A percentile compares a stretch with the other conserved stretches of the same genome.
Conservation (phyloP, 1,140 invertebrate genomes). For the Bombyx mandarina region DNA sequence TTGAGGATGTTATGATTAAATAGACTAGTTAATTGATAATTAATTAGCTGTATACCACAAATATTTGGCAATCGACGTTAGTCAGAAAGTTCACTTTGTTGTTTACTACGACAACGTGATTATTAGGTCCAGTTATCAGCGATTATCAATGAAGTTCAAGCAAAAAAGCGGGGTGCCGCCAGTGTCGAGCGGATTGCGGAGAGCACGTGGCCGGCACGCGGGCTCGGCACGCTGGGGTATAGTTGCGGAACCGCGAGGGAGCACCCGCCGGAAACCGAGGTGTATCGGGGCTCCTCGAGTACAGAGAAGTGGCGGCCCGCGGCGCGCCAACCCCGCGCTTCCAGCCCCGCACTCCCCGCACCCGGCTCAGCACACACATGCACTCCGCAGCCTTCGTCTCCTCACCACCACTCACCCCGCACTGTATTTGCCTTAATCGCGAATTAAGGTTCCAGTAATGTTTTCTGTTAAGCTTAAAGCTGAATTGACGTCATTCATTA, state of each 20-base stretch:
- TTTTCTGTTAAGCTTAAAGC: slow-evolving; percentile 60
- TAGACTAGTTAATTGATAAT: no score
- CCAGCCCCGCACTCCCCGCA: slow-evolving; percentile 24
- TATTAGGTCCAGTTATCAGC: no score
- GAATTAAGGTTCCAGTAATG: slow-evolving; percentile 66
- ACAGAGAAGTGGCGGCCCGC: slow-evolving; percentile 64
- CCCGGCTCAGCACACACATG: slow-evolving; percentile 48
- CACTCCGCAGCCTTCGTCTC: slow-evolving; percentile 57
- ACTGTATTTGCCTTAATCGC: slow-evolving; percentile 69
- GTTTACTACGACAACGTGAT: no score
- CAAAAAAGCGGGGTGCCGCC: slow-evolving; percentile 38
- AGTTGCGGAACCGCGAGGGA: slow-evolving; percentile 59
- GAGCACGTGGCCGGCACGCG: slow-evolving; percentile 59
- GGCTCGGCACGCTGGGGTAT: slow-evolving; percentile 40
- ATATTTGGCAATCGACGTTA: no score
- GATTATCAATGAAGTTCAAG: slow-evolving; percentile 42
- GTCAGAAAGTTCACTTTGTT: no score
- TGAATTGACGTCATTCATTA: slow-evolving; percentile 61
- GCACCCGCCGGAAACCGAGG: slow-evolving; percentile 64
- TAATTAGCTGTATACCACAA: no score
- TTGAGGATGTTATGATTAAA: no score
- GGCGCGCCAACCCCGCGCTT: slow-evolving; percentile 39
- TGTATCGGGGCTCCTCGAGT: slow-evolving; percentile 63
- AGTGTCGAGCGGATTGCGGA: slow-evolving; percentile 25
- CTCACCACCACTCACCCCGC: slow-evolving; percentile 71